phyloP scores from a whole-genome alignment of 2,797 vertebrate genomes.

The Arremon aurantiirostris region DNA sequence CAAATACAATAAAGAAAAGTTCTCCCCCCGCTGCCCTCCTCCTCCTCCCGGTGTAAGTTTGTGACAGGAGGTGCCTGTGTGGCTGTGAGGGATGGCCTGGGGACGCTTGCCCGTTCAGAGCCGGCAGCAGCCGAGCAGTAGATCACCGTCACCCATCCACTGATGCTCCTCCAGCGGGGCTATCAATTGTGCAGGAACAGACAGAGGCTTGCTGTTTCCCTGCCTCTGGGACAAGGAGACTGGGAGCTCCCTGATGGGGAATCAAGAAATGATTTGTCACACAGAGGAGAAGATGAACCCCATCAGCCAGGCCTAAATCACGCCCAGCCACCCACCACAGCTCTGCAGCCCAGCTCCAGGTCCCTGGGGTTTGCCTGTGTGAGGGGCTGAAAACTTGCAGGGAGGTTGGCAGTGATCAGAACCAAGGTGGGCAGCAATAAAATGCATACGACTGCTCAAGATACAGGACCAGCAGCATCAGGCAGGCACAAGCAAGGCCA shows the following conservation, averaged over 20 bases:
- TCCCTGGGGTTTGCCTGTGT: background rate
- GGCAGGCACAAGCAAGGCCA: background rate
- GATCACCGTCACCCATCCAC: constrained; percentile 44
- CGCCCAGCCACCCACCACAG: constrained; percentile 7
- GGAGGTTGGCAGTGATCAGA: background rate
- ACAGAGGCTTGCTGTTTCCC: constrained; percentile 30
- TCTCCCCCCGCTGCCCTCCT: background rate
- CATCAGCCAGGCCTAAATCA: constrained; percentile 42
- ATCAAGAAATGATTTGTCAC: constrained; percentile 32
- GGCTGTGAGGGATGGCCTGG: constrained; percentile 20
- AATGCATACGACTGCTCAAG: background rate
- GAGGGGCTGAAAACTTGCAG: background rate
- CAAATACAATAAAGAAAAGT: constrained; percentile 40
- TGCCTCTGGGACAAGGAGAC: constrained; percentile 25
- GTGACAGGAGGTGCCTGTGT: background rate
- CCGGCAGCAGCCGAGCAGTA: background rate
- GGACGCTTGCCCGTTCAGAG: background rate
- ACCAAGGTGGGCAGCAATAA: background rate
- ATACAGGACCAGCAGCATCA: background rate
- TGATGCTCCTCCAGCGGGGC: background rate
- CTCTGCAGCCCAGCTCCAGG: background rate
- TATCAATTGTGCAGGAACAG: constrained; percentile 26
- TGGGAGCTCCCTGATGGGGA: constrained; percentile 7
- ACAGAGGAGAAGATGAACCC: constrained; percentile 11
- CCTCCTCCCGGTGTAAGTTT: background rate